Base-by-base conservation (phyloP, 2,113 vertebrate genomes). In the Spea multiplicata region DNA sequence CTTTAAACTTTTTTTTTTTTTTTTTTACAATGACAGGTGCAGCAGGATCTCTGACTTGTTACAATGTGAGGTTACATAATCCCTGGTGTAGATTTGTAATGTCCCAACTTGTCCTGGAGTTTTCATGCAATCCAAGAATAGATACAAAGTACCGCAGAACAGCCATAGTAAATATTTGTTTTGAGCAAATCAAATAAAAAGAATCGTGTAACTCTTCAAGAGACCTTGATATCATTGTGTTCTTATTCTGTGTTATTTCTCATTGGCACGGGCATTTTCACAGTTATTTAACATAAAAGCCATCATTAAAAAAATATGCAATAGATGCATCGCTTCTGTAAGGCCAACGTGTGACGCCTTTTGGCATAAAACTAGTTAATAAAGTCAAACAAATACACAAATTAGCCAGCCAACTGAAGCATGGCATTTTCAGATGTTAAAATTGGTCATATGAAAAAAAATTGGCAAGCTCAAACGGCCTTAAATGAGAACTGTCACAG, bases 41-140 rank as follows among this genome's bases (percentile, higher is more conserved):
- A 44, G 16, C 72, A 74, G 55, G 55, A 73, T 45, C 14, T 57
- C 8, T 74, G 13, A 52, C 50, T 52, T 74, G 16, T 74, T 64
- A 52, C 50, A 52, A 47, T 74, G 59, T 66, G 30, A 16, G 8
- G 61, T 74, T 64, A 74, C 73, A 74, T 66, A 66, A 66, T 66
- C 3, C 17, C 10, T 75, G 7, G n/a, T 65, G 5, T 12, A n/a
- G 8, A 50, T 66, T 45, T 62, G 47, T 46, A 50, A 57, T 7
- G 49, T 53, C 9, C n/a, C 6, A 53, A 59, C 8, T 59, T 59
- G 12, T 59, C 14, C 55, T 12, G 55, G 8, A 9, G 6, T 12
- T 12, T 12, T 2, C 6, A 10, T 6, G 10, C 50, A 8, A 59
- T 9, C 55, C 12, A 59, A 59, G 55, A 59, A 59, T 59, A 7